Percentiles rank a stretch among this genome's conserved stretches.
Conservation (phyloP, 2,797 vertebrate genomes). For the Tiaroga cobitis region DNA sequence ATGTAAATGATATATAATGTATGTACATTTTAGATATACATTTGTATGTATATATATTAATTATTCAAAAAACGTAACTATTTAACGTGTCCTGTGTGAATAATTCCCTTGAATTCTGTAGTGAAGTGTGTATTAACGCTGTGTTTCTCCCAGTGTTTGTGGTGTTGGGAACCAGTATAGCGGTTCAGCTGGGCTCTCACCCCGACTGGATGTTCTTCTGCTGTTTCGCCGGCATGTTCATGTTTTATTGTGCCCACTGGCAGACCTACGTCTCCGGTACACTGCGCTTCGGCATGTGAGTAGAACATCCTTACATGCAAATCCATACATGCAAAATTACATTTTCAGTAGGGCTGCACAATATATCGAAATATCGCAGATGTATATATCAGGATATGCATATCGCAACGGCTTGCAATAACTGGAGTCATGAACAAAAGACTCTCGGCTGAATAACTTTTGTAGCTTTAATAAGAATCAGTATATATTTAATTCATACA, state of each 20-base stretch:
- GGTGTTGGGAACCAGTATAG: conserved; percentile 95
- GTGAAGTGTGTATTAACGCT: not conserved
- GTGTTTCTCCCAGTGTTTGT: conserved; percentile 87
- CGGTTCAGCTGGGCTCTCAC: conserved; percentile 95
- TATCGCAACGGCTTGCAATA: too few species aligned
- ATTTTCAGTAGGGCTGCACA: too few species aligned
- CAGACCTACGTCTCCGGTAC: conserved; percentile 98
- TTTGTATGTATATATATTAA: not conserved
- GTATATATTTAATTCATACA: too few species aligned
- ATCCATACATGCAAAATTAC: not conserved
- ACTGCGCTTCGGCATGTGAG: conserved; percentile 97
- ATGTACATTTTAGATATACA: not conserved
- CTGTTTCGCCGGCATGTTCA: conserved; percentile 97
- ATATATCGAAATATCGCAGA: too few species aligned
- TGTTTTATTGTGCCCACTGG: conserved; percentile 99
- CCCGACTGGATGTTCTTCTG: conserved; percentile 99
- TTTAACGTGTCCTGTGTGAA: not conserved
- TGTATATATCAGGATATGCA: too few species aligned
- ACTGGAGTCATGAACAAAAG: too few species aligned
- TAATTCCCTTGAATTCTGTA: too few species aligned
- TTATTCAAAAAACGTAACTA: not conserved
- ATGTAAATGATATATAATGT: not conserved
- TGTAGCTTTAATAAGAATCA: too few species aligned
- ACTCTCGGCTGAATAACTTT: too few species aligned
- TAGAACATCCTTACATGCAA: conserved; percentile 48